A percentile compares a stretch with the other conserved stretches of the same genome.
Conservation (phyloP, 1,140 invertebrate genomes). For the Chelonus insularis region DNA sequence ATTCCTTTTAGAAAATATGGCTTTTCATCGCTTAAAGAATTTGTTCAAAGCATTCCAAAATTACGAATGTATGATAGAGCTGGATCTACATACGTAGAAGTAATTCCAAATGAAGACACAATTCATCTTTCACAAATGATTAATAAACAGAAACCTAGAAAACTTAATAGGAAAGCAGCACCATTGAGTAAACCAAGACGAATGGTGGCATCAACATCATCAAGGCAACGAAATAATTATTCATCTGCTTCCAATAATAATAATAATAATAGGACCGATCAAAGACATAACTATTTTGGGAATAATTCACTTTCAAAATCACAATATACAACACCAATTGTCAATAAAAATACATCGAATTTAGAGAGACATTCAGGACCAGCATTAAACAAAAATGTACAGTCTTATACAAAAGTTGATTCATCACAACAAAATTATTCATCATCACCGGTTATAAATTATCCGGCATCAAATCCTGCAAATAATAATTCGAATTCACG, state of each 20-base stretch:
- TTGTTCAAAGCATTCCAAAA: conserved; percentile 61
- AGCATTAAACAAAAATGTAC: too few species aligned
- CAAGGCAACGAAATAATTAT: background rate
- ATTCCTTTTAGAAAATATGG: conserved; percentile 66
- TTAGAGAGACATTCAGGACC: too few species aligned
- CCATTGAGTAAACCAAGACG: background rate
- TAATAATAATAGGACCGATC: background rate
- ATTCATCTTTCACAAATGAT: conserved; percentile 66
- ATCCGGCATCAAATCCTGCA: too few species aligned
- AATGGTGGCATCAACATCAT: background rate
- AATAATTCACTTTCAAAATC: too few species aligned
- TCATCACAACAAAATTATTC: too few species aligned
- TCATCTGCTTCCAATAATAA: background rate
- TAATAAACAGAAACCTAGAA: conserved; percentile 59
- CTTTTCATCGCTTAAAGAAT: conserved; percentile 60
- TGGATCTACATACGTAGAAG: conserved; percentile 61
- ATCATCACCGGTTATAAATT: too few species aligned
- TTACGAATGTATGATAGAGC: conserved; percentile 52
- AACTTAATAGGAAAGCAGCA: conserved; percentile 43
- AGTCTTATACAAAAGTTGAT: too few species aligned
- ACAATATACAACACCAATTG: too few species aligned
- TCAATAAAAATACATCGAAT: too few species aligned
- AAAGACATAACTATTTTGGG: too few species aligned
- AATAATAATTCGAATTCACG: too few species aligned
- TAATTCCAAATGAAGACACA: conserved; percentile 60